Evolutionary conservation across 2,797 vertebrate species (phyloP).

Genomic region (Myotis daubentonii): DNA sequence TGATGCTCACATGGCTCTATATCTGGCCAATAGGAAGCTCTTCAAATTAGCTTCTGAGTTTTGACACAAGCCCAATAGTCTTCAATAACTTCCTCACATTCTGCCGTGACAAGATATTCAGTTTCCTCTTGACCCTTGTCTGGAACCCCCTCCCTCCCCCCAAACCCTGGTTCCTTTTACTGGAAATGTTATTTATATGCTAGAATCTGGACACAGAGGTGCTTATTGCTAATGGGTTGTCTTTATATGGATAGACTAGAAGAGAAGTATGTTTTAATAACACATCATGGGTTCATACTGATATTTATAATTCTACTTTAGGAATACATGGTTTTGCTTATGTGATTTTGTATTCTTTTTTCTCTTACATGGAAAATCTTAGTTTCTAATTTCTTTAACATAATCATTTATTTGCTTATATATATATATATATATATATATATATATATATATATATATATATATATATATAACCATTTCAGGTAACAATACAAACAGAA

Average conservation of each 20-base stretch:
- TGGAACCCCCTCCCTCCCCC: not conserved
- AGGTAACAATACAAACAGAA: not conserved
- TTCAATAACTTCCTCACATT: not conserved
- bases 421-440: too few relatives aligned
- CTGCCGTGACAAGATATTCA: not conserved
- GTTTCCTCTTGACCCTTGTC: not conserved
- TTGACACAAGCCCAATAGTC: not conserved
- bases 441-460: not conserved
- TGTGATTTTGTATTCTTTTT: not conserved
- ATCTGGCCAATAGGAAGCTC: not conserved
- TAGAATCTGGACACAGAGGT: not conserved
- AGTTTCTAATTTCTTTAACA: not conserved
- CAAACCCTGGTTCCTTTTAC: not conserved
- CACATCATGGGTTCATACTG: not conserved
- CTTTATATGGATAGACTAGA: not conserved
- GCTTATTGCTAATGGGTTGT: not conserved
- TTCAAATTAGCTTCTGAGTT: not conserved
- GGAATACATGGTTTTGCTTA: not conserved
- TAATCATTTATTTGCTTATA: not conserved
- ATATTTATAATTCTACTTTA: constrained; percentile 1
- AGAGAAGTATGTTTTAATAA: not conserved
- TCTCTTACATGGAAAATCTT: not conserved
- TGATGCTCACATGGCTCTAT: not conserved
- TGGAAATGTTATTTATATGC: not conserved
- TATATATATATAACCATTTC: not conserved